phyloP scores from a whole-genome alignment of 1,140 invertebrate genomes.

The Lepeophtheirus salmonis region DNA sequence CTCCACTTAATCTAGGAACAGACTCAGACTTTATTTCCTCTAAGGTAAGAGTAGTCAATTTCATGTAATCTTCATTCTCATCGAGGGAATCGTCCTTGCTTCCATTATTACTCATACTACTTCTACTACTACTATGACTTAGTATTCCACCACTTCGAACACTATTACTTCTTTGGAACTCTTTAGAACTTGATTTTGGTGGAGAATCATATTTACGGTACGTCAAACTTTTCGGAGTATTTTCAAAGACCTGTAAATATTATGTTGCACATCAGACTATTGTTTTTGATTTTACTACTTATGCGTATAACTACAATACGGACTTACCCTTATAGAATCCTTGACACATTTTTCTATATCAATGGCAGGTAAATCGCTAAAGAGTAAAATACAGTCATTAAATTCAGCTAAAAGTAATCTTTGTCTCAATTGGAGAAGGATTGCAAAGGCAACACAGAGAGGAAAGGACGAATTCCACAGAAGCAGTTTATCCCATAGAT shows the following conservation, averaged over 20 bases:
- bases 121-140: too few relatives aligned
- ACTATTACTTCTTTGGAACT: background rate
- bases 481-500: constrained; percentile 90
- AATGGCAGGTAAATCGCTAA: constrained; percentile 73
- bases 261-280: background rate
- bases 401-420: constrained; percentile 71
- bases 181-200: background rate
- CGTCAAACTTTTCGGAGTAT: constrained; percentile 13
- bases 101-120: too few relatives aligned
- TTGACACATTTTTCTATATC: constrained; percentile 22
- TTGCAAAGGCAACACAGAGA: constrained; percentile 78
- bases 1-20: constrained; percentile 58
- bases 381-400: constrained; percentile 90
- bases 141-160: too few relatives aligned
- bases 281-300: too few relatives aligned
- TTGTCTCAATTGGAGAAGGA: constrained; percentile 67
- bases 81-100: too few relatives aligned
- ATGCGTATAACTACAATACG: background rate
- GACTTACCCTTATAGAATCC: constrained; percentile 25
- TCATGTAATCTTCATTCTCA: constrained; percentile 18
- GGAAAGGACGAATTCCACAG: constrained; percentile 84
- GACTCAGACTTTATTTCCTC: constrained; percentile 47
- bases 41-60: constrained; percentile 42
- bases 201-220: background rate
- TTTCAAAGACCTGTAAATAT: constrained; percentile 5